Base-by-base conservation (phyloP, 2,113 vertebrate species). In the Anarhynchus alexandrinus region DNA sequence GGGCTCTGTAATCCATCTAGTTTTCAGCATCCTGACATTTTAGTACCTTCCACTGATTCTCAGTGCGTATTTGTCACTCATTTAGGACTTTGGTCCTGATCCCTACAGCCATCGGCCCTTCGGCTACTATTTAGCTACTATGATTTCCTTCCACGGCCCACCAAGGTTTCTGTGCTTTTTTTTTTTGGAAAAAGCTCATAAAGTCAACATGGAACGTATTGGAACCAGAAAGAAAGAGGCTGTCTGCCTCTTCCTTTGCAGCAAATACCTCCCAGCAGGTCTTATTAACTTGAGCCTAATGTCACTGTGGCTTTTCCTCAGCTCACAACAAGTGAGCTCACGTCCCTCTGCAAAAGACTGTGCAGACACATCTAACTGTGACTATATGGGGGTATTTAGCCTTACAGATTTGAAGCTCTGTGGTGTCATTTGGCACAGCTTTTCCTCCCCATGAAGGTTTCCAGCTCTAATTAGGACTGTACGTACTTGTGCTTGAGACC, bases 181-280 rank as follows among this genome's bases (percentile, higher is more conserved):
- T 49, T 25, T 38, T 45, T 57, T 29, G 5, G 7, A 32, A 8
- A 36, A 69, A 61, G 2, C 49, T 78, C 38, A 11, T 47, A 27
- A 89, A 96, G 32, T 52, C 83, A 76, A 36, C 29, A 9, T 23
- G 17, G 30, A 94, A 40, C 2, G 0, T 17, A 7, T 1, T 62
- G 21, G 45, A 90, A 90, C 6, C 34, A 57, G 72, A 52, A 61
- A 19, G 62, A 49, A 12, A 2, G 42, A 52, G 38, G 57, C 42
- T 1, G 0, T 20, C 67, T 49, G 8, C 43, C 34, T 80, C 52
- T 80, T 79, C 26, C 62, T 80, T 65, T 76, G 87, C 91, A 94
- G 62, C 30, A 90, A 85, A 90, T 88, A 58, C 92, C 52, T 96
- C 92, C 94, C 84, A 80, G 90, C 81, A 94, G 93, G 84, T 87